phyloP scores from a whole-genome alignment of 2,797 vertebrate species.

The Lepilemur ruficaudatus region DNA sequence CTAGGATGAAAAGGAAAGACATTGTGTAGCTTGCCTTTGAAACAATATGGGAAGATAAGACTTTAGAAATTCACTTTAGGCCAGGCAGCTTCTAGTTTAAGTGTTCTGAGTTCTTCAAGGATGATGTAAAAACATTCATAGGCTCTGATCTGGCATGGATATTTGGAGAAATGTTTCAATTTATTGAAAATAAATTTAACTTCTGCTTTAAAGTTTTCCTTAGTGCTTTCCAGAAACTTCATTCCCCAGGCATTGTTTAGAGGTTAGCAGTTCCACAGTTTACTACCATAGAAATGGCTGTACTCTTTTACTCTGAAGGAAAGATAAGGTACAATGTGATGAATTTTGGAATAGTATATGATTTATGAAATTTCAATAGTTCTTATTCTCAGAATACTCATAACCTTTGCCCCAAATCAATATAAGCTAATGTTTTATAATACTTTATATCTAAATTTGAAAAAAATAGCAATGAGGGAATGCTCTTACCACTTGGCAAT shows the following conservation, averaged over 20 bases:
- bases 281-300: not conserved
- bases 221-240: slow-evolving; percentile 18
- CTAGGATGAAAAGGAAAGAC: not conserved
- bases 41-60: not conserved
- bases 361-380: slow-evolving; percentile 41
- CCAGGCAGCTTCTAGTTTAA: not conserved
- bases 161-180: slow-evolving; percentile 42
- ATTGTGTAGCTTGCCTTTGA: not conserved
- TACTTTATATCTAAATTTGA: slow-evolving; percentile 16
- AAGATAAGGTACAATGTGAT: not conserved
- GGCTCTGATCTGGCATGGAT: slow-evolving; percentile 25
- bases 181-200: slow-evolving; percentile 29
- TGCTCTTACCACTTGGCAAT: slow-evolving; percentile 92
- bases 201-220: slow-evolving; percentile 18
- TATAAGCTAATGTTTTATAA: not conserved
- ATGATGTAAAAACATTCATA: slow-evolving; percentile 28
- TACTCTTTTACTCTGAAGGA: slow-evolving; percentile 11
- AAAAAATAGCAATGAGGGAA: slow-evolving; percentile 11
- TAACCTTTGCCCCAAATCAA: not conserved
- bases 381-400: not conserved
- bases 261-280: not conserved
- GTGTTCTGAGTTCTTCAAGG: not conserved
- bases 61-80: not conserved
- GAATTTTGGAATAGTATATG: not conserved
- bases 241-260: not conserved